Evolutionary conservation across 2,888 invertebrate species (phyloP).

Genomic region (Ormia ochracea): DNA sequence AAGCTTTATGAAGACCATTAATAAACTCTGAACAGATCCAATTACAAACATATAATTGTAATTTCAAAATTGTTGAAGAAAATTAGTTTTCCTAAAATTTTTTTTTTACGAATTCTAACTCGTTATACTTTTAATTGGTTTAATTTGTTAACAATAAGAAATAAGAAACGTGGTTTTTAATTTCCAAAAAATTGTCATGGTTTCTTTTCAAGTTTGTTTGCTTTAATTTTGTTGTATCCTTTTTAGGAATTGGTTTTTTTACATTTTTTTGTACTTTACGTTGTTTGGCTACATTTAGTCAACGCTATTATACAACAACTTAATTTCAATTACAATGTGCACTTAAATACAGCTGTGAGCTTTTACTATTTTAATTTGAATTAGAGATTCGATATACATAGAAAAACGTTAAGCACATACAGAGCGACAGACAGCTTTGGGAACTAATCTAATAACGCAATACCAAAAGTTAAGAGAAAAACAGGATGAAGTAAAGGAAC

Average conservation of each 20-base stretch:
- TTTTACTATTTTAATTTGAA: slow-evolving; percentile 53
- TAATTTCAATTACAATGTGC: slow-evolving; percentile 61
- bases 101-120: slow-evolving; percentile 43
- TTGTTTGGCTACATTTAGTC: slow-evolving; percentile 10
- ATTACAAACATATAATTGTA: background rate
- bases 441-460: slow-evolving; percentile 60
- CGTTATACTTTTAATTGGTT: slow-evolving; percentile 53
- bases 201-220: slow-evolving; percentile 6
- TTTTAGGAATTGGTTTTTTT: slow-evolving; percentile 19
- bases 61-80: background rate
- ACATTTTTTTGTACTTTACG: background rate
- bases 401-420: slow-evolving; percentile 26
- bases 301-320: slow-evolving; percentile 48
- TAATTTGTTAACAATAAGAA: slow-evolving; percentile 41
- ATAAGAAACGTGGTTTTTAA: slow-evolving; percentile 44
- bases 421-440: background rate
- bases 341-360: slow-evolving; percentile 61
- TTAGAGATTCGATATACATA: slow-evolving; percentile 47
- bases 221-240: slow-evolving; percentile 16
- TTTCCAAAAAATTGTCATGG: slow-evolving; percentile 53
- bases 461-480: slow-evolving; percentile 54
- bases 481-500: slow-evolving; percentile 48
- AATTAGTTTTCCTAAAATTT: background rate
- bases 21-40: background rate
- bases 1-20: slow-evolving; percentile 40